A percentile compares a stretch with the other conserved stretches of the same genome.
Conservation (phyloP, 2,113 vertebrate genomes). For the Cnemophilus loriae region DNA sequence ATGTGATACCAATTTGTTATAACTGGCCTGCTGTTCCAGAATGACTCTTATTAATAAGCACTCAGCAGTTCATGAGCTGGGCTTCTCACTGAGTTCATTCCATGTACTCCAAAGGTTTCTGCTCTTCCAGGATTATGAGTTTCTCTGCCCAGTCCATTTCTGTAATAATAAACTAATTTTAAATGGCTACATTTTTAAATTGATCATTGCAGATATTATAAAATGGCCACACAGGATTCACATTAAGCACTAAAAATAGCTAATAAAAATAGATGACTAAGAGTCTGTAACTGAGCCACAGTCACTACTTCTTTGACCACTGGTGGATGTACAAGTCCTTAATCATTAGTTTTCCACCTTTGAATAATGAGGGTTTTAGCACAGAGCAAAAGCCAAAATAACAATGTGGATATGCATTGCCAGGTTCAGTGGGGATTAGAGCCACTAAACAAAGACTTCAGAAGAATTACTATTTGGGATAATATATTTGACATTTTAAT, state of each 20-base stretch:
- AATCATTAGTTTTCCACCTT: not conserved
- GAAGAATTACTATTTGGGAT: constrained; percentile 33
- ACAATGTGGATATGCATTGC: not conserved
- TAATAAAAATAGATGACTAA: not conserved
- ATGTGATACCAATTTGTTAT: not conserved
- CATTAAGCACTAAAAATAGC: not conserved
- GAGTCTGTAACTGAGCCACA: not conserved
- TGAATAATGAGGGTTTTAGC: not conserved
- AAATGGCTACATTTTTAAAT: not conserved
- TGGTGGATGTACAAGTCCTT: not conserved
- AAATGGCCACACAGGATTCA: not conserved
- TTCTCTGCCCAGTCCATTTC: not conserved
- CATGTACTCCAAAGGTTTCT: not conserved
- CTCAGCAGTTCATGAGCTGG: not conserved
- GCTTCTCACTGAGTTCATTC: not conserved
- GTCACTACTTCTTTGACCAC: not conserved
- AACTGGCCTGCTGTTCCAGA: not conserved
- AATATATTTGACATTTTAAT: constrained; percentile 48
- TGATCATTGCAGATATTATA: not conserved
- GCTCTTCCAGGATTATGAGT: not conserved
- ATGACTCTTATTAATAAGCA: not conserved
- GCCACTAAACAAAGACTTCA: constrained; percentile 47
- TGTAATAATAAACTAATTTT: not conserved
- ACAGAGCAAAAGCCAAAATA: not conserved
- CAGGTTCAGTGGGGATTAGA: constrained; percentile 32